phyloP scores from a whole-genome alignment of 2,113 vertebrate genomes.

The Lophochroa leadbeateri region DNA sequence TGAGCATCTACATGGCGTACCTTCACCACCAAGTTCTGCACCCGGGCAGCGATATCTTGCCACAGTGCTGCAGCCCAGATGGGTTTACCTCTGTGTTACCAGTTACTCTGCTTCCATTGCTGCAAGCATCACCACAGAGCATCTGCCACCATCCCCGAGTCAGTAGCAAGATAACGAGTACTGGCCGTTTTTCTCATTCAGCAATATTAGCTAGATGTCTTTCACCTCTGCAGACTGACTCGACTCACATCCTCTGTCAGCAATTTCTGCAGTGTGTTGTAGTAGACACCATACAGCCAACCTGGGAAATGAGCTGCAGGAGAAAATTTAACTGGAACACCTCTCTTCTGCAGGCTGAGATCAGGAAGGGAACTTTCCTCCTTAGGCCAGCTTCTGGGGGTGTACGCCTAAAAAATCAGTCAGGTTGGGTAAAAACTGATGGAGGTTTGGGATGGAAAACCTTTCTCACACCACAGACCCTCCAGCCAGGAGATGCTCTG shows the following conservation, averaged over 20 bases:
- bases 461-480: accelerated
- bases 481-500: not conserved
- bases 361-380: not conserved
- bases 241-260: not conserved
- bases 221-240: not conserved
- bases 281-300: not conserved
- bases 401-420: not conserved
- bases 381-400: not conserved
- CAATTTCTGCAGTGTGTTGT: not conserved
- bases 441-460: not conserved
- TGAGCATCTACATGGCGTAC: not conserved
- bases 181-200: not conserved
- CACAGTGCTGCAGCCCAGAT: not conserved
- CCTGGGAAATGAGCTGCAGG: not conserved
- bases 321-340: not conserved
- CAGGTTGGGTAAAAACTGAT: not conserved
- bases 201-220: not conserved
- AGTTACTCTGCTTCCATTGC: not conserved
- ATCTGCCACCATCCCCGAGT: not conserved
- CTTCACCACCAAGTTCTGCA: not conserved
- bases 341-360: not conserved
- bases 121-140: not conserved
- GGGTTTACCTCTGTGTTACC: not conserved
- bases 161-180: not conserved
- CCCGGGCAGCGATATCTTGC: not conserved